Percentiles rank a stretch among this genome's conserved stretches.
Conservation (phyloP, 2,888 invertebrate species). For the Apoderus coryli region DNA sequence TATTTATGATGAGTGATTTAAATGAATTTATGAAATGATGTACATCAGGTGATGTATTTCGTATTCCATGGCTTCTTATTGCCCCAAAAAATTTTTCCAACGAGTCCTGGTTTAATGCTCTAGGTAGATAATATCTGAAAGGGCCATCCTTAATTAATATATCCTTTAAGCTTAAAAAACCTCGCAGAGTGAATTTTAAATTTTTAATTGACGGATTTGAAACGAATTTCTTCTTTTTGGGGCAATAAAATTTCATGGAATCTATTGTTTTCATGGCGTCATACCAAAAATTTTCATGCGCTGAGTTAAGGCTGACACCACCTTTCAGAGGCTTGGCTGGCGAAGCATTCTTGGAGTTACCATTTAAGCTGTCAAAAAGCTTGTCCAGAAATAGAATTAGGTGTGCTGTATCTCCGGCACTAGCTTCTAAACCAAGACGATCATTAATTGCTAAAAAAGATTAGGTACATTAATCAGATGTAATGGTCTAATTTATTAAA, state of each 20-base stretch:
- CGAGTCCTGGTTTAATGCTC: constrained; percentile 12
- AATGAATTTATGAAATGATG: constrained; percentile 12
- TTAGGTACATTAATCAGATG: background rate
- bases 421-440: constrained; percentile 5
- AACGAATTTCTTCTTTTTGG: constrained; percentile 10
- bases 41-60: constrained; percentile 11
- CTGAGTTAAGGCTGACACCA: constrained; percentile 9
- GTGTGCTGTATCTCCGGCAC: constrained; percentile 13
- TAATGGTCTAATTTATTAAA: background rate
- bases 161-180: constrained; percentile 9
- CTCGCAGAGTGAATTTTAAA: constrained; percentile 6
- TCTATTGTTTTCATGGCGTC: constrained; percentile 8
- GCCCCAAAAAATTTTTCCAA: constrained; percentile 13
- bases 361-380: constrained; percentile 14
- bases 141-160: constrained; percentile 5
- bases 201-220: constrained; percentile 9
- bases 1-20: constrained; percentile 12
- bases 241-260: constrained; percentile 13
- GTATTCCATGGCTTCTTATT: constrained; percentile 11
- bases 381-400: constrained; percentile 15
- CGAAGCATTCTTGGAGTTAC: constrained; percentile 5
- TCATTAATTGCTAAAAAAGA: constrained; percentile 12
- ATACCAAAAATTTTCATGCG: constrained; percentile 14
- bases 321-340: constrained; percentile 13
- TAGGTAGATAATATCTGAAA: constrained; percentile 10